These are phyloP conservation scores for Eulemur albifrons DNA, from an alignment of 2,797 vertebrate species.

Conservation along the genomic window DNA sequence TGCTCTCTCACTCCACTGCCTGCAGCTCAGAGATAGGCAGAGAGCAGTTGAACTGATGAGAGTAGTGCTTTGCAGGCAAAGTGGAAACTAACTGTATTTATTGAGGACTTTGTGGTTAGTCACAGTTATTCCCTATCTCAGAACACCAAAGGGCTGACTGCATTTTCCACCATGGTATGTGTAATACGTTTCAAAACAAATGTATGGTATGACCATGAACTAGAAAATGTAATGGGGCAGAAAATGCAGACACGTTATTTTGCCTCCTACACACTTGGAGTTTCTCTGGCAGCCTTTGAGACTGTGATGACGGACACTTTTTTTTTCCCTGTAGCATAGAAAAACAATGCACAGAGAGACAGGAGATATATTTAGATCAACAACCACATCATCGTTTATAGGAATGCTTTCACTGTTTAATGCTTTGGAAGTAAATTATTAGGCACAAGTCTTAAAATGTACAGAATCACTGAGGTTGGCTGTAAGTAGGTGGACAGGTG, in stretches of 20 bases:
- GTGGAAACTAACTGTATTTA: background rate
- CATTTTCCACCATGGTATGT: conserved; percentile 23
- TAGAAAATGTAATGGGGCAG: conserved; percentile 51
- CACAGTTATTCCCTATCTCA: conserved; percentile 36
- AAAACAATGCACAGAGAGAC: conserved; percentile 30
- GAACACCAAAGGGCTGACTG: conserved; percentile 22
- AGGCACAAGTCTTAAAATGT: background rate
- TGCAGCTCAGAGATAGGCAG: background rate
- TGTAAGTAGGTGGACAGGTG: background rate
- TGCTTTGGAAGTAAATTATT: conserved; percentile 26
- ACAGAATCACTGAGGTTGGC: background rate
- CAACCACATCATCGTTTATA: background rate
- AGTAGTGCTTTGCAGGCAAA: background rate
- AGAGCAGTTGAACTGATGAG: background rate
- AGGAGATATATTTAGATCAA: conserved; percentile 32
- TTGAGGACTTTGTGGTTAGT: conserved; percentile 8
- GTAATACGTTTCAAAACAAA: conserved; percentile 31
- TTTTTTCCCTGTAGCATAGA: background rate
- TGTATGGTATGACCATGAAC: conserved; percentile 28
- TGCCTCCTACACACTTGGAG: conserved; percentile 35
- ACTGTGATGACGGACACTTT: background rate
- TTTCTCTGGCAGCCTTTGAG: background rate
- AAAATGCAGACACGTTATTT: conserved; percentile 60
- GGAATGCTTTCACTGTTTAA: background rate
- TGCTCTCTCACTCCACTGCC: background rate